Evolutionary conservation across 1,140 invertebrate species (phyloP), one percentile per base, ranked within the genome.

Genomic region (silkworm (Bombyx mori)): DNA sequence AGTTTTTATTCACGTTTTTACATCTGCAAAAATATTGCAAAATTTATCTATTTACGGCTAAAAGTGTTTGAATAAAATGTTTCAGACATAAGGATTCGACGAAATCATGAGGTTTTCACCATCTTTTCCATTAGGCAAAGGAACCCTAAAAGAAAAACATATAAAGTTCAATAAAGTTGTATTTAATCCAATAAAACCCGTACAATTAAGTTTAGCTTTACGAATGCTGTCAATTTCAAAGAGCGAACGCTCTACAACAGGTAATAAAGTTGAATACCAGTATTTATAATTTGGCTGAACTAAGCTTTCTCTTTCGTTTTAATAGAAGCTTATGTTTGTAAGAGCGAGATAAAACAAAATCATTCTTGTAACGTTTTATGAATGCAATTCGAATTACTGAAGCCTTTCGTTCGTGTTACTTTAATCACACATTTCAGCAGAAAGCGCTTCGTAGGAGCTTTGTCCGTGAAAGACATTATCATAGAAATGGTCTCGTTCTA

Each of bases 211-310:
- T 66, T 71, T 68, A 69, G 55, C 59, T 75, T 78, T 80, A 77
- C 60, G 70, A 73, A 69, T 66, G 62, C 68, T 70, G 65, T 75
- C 61, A 69, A 73, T 73, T 65, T 65, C 62, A 56, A 58, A 59
- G 26, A 35, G 26, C 26, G 26, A 75, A 62, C 63, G 61, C 61
- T 66, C 62, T 62, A 56, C 60, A 68, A 62, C 56, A 43, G 54
- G 67, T 58, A 62, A 65, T 80, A 71, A 71, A 79, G 61, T 73
- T 68, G 66, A 67, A 75, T 57, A 52, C 52, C 55, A 49, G 48
- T 56, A 52, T 64, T 63, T 64, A 58, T 61, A 54, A 60, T 63
- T 56, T 56, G 56, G 35, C 58, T 56, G 10, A 56, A 49, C 26
- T 42, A 22, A 8, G 46, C 18, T 43, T 45, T 49, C 42, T 8